phyloP scores from a whole-genome alignment of 1,140 invertebrate species.

The Sycophila sp. region DNA sequence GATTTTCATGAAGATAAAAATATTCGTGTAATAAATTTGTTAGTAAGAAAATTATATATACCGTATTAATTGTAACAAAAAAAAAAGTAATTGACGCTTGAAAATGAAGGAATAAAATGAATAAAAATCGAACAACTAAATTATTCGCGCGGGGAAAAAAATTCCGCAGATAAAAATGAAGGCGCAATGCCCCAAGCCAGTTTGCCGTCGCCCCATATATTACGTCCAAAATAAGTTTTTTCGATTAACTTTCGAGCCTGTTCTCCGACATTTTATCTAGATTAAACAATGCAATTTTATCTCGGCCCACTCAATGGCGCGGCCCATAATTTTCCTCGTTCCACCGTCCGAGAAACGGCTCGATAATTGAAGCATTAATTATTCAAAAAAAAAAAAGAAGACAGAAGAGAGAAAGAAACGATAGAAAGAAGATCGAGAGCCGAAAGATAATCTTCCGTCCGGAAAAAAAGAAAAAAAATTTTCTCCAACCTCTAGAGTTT shows the following conservation, averaged over 20 bases:
- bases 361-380: slow-evolving; percentile 37
- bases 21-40: no score
- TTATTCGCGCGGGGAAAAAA: no score
- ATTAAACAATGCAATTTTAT: slow-evolving; percentile 12
- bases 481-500: background rate
- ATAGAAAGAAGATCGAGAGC: no score
- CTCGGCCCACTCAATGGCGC: background rate
- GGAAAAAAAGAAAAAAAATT: background rate
- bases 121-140: no score
- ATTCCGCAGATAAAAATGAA: no score
- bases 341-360: background rate
- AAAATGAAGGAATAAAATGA: no score
- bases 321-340: slow-evolving; percentile 16
- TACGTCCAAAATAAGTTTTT: background rate
- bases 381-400: slow-evolving; percentile 26
- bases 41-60: no score
- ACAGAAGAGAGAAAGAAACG: no score
- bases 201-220: background rate
- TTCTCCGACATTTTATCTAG: slow-evolving; percentile 5
- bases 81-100: no score
- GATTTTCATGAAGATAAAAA: no score
- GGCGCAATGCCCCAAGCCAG: no score
- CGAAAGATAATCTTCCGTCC: slow-evolving; percentile 22
- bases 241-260: background rate
- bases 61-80: no score